Base-by-base conservation (phyloP, 2,113 vertebrate species). In the Myanophis thanlyinensis region DNA sequence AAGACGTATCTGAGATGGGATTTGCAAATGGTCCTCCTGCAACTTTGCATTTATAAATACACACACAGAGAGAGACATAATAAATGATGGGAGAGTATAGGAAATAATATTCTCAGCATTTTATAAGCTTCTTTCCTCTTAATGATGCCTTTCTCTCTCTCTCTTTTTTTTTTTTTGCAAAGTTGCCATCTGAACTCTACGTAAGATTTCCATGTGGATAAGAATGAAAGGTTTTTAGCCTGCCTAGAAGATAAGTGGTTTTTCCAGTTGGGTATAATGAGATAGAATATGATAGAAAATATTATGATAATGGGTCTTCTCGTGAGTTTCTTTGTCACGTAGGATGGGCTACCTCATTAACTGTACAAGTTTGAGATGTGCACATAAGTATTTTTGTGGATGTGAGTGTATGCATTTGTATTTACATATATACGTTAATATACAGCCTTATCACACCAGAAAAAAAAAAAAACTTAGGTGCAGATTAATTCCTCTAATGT, bases 31-130 rank as follows among this genome's bases (percentile, higher is more conserved):
- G 96, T 97, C 97, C 96, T 95, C 59, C 80, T 93, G 90, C 94
- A 95, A 92, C 49, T 12, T 59, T 8, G 93, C 25, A 90, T 87
- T 25, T 5, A 52, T 87, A 92, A 90, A 93, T 20, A 52, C 18
- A 47, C 51, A 30, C 44, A 91, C 59, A 95, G 88, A 94, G 94
- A 93, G 89, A 85, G 0, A 13, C 6, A 56, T 94, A 93, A 95
- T 94, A 94, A 97, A 97, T 97, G 95, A 94, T 94, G 95, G 80
- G 91, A 62, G 49, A 59, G 93, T 95, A 97, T 95, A 97, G 96
- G 96, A 95, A 96, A 97, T 97, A 98, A 97, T 96, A 96, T 97
- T 95, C 95, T 94, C 96, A 97, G 93, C 89, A 44, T 95, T 95
- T 97, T 96, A 96, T 95, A 94, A 96, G 95, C 90, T 84, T 97